These are phyloP conservation scores for Aldabrachelys gigantea DNA, from an alignment of 2,113 vertebrate genomes.

Conservation along the genomic window DNA sequence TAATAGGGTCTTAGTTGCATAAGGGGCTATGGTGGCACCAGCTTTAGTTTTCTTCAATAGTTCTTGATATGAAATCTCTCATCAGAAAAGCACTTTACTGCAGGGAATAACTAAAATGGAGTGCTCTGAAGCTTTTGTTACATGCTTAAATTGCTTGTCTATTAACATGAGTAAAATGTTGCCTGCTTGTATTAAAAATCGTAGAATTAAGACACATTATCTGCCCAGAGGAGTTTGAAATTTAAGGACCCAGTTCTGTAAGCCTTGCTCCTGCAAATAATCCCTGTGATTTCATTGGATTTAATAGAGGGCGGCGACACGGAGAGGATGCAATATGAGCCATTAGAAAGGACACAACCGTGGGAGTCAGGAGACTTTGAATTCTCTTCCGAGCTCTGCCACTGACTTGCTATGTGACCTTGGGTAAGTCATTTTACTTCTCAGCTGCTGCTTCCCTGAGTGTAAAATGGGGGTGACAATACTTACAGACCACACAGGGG, in stretches of 20 bases:
- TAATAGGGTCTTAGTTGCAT: slow-evolving; percentile 49
- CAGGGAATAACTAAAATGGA: slow-evolving; percentile 15
- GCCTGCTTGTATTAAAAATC: not conserved
- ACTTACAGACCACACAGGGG: not conserved
- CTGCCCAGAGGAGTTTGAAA: not conserved
- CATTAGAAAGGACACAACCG: not conserved
- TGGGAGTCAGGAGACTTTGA: not conserved
- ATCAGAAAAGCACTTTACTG: slow-evolving; percentile 34
- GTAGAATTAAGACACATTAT: not conserved
- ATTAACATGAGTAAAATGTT: not conserved
- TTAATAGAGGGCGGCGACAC: not conserved
- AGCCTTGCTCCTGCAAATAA: not conserved
- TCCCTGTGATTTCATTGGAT: not conserved
- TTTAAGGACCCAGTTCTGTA: not conserved
- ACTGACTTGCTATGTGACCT: not conserved
- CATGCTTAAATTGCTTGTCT: not conserved
- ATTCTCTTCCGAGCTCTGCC: not conserved
- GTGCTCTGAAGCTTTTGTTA: not conserved
- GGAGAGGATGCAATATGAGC: not conserved
- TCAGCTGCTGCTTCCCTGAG: not conserved
- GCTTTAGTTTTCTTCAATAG: slow-evolving; percentile 49
- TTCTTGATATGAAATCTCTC: slow-evolving; percentile 49
- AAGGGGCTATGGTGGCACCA: slow-evolving; percentile 12
- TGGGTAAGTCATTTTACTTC: not conserved
- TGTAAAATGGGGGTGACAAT: not conserved